A percentile compares a stretch with the other conserved stretches of the same genome.
Conservation (phyloP, 2,113 vertebrate species). For the Hystrix cristata region DNA sequence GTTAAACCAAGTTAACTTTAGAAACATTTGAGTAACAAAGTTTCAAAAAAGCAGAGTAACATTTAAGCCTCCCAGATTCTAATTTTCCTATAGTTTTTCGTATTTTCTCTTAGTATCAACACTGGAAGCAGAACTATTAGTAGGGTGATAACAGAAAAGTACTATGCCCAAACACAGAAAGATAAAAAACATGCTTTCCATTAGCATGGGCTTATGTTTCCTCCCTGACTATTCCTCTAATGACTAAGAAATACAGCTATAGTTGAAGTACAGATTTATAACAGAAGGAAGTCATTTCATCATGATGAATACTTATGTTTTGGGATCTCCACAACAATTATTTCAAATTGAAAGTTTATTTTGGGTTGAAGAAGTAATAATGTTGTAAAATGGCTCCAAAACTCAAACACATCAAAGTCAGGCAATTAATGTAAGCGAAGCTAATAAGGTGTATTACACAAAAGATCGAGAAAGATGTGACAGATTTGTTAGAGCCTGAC, state of each 20-base stretch:
- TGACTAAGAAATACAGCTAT: conserved; percentile 47
- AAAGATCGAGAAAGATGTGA: background rate
- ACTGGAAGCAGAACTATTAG: background rate
- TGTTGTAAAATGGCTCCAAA: conserved; percentile 20
- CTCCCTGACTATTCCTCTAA: conserved; percentile 4
- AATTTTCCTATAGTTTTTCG: background rate
- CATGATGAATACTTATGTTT: conserved; percentile 15
- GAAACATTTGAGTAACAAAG: background rate
- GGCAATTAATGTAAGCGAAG: conserved; percentile 22
- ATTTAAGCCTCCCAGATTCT: background rate
- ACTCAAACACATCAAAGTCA: background rate
- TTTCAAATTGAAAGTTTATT: conserved; percentile 57
- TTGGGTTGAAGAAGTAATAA: conserved; percentile 7
- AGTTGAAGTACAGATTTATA: conserved; percentile 25
- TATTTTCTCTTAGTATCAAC: conserved; percentile 32
- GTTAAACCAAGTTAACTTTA: conserved; percentile 25
- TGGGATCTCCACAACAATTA: conserved; percentile 26
- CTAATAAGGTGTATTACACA: background rate
- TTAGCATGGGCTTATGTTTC: background rate
- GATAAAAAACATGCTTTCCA: conserved; percentile 32
- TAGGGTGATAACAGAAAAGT: background rate
- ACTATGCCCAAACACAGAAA: background rate
- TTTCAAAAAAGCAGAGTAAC: conserved; percentile 29
- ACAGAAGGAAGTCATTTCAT: background rate
- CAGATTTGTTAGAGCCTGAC: background rate